A percentile compares a stretch with the other conserved stretches of the same genome.
These are phyloP conservation scores for Thymallus thymallus DNA, from an alignment of 2,113 vertebrate genomes.

Conservation along the genomic window DNA sequence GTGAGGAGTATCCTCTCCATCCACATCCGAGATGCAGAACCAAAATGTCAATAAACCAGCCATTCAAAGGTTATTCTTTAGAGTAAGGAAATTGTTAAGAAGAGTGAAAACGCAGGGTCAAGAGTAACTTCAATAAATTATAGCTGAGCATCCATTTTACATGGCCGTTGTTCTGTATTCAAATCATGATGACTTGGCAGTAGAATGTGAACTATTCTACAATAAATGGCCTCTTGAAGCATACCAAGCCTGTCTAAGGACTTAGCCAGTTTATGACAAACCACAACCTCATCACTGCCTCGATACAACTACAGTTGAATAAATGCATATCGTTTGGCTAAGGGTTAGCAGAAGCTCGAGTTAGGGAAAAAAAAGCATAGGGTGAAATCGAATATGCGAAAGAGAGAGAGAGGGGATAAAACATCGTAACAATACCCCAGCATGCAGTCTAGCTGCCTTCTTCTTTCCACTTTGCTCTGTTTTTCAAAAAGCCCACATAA, in stretches of 20 bases:
- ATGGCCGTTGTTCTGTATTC: not conserved
- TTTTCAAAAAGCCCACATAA: conserved; percentile 64
- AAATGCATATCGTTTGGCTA: too few species aligned
- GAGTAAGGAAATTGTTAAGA: not conserved
- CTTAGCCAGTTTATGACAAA: not conserved
- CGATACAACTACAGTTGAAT: conserved; percentile 45
- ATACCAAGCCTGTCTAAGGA: not conserved
- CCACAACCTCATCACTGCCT: conserved; percentile 28
- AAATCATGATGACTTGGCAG: conserved; percentile 29
- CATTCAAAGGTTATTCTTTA: not conserved
- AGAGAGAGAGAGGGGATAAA: conserved; percentile 5
- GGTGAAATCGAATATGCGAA: conserved; percentile 43
- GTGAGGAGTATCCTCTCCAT: conserved; percentile 56
- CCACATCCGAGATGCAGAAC: conserved; percentile 47
- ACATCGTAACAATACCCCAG: conserved; percentile 33
- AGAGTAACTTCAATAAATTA: not conserved
- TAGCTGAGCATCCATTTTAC: not conserved
- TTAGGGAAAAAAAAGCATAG: conserved; percentile 54
- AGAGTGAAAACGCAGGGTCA: not conserved
- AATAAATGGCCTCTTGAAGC: not conserved
- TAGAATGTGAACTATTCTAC: not conserved
- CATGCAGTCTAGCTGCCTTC: conserved; percentile 22
- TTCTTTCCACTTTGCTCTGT: conserved; percentile 41
- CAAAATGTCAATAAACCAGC: conserved; percentile 45
- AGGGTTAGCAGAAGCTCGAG: conserved; percentile 52